Base-by-base conservation (phyloP, 2,888 invertebrate species). In the Brachycybe producta region DNA sequence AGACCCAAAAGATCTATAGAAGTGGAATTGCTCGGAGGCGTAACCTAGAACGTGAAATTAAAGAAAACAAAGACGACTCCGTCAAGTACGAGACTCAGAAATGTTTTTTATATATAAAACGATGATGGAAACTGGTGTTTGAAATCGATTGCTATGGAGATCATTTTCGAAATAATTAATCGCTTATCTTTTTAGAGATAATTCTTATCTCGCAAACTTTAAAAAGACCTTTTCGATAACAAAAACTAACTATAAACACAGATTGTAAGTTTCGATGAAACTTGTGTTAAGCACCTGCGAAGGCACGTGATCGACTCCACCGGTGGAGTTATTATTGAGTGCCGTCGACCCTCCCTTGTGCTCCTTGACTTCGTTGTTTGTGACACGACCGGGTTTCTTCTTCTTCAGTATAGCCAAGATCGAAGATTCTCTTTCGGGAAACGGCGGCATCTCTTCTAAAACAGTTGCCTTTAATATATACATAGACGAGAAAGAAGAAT, bases 401-500 rank as follows among this genome's bases (percentile, higher is more conserved):
- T 97, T 97, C 72, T 98, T 97, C 62, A 99, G 73, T 57, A 97
- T 95, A 47, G 94, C 91, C 58, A 99, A 73, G 62, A 98, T 94
- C 13, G 94, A 94, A 54, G 94, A 95, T 70, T 95, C 95, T 58
- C 97, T 77, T 70, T 98, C 98, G 3, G 98, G 94, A 72, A 97
- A 98, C 46, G 97, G 95, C 55, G 98, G 98, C 98, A 98, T 98
- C 74, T 98, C 98, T 74, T 98, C 98, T 58, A 98, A 72, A 45
- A 97, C 95, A 46, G 95, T 97, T 23, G 95, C 95, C 75, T 78
- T n/a, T n/a, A n/a, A n/a, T n/a, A n/a, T n/a, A 59, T 3, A 56
- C 55, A 3, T 39, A 30, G 23, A n/a, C 3, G 45, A 52, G 3
- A 38, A 19, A 30, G n/a, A n/a, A 5, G 11, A 24, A 39, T 41